phyloP scores from a whole-genome alignment of 1,140 invertebrate species.

The Solen grandis region DNA sequence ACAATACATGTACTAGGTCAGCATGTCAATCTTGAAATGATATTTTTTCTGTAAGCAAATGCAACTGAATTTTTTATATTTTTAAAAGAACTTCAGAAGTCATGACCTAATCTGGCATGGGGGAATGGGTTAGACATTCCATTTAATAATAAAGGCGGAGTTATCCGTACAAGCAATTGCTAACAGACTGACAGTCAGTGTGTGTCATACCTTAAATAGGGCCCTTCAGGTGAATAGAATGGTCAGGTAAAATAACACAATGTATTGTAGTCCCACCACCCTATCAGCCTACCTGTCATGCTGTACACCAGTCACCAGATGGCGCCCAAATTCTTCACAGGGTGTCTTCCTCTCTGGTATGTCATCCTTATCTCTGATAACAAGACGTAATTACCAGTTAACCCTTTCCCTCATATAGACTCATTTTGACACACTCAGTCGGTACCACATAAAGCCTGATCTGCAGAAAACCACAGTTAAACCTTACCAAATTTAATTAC shows the following conservation, averaged over 20 bases:
- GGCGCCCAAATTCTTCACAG: constrained; percentile 55
- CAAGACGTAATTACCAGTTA: neutral
- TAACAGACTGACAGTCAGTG: too few relatives aligned
- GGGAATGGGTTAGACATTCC: too few relatives aligned
- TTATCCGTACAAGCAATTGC: too few relatives aligned
- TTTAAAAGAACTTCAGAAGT: too few relatives aligned
- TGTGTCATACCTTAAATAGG: neutral
- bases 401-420: neutral
- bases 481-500: neutral
- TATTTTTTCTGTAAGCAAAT: too few relatives aligned
- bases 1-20: too few relatives aligned
- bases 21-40: too few relatives aligned
- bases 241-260: neutral
- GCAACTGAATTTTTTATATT: too few relatives aligned
- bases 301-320: constrained; percentile 48
- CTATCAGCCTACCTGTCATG: constrained; percentile 24
- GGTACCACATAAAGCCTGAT: neutral
- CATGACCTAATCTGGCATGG: too few relatives aligned
- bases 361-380: constrained; percentile 18
- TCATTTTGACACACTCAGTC: too few relatives aligned
- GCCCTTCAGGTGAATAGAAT: neutral
- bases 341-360: constrained; percentile 24
- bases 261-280: neutral
- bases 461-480: neutral
- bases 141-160: too few relatives aligned